Evolutionary conservation across 1,140 invertebrate genomes (phyloP).

Genomic region (Anastatus disparis): DNA sequence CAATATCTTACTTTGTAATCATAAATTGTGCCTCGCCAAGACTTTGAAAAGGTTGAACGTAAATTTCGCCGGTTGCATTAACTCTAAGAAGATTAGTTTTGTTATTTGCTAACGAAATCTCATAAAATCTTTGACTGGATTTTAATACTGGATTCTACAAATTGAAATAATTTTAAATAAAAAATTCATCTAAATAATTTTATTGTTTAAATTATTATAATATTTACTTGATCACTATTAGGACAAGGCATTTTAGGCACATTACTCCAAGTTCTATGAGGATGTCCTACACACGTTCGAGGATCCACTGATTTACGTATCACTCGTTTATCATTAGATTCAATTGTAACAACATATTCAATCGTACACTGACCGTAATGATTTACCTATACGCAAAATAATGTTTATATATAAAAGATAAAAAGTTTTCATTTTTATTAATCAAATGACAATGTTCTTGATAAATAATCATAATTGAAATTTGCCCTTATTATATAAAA

Average conservation of each 20-base stretch:
- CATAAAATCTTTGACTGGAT: conserved; percentile 61
- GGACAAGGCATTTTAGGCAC: conserved; percentile 59
- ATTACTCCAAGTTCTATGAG: conserved; percentile 57
- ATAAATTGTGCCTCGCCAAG: conserved; percentile 62
- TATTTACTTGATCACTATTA: conserved; percentile 55
- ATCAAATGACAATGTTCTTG: too few relatives aligned
- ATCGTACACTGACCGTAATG: conserved; percentile 62
- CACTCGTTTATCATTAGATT: conserved; percentile 50
- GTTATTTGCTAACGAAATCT: conserved; percentile 44
- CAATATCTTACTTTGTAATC: conserved; percentile 53
- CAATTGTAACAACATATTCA: conserved; percentile 57
- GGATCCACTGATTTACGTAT: conserved; percentile 62
- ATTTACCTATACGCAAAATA: conserved; percentile 50
- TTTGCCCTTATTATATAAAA: too few relatives aligned
- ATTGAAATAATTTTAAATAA: conserved; percentile 31
- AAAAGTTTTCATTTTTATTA: too few relatives aligned
- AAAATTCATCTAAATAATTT: too few relatives aligned
- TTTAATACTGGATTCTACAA: conserved; percentile 56
- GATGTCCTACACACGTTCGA: conserved; percentile 56
- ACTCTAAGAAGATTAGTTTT: conserved; percentile 51
- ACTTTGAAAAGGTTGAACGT: conserved; percentile 62
- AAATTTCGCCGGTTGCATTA: conserved; percentile 61
- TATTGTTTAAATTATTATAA: not conserved
- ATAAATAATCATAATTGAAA: too few relatives aligned
- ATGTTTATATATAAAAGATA: too few relatives aligned